phyloP scores from a whole-genome alignment of 2,113 vertebrate genomes.

The Pitta sordida region DNA sequence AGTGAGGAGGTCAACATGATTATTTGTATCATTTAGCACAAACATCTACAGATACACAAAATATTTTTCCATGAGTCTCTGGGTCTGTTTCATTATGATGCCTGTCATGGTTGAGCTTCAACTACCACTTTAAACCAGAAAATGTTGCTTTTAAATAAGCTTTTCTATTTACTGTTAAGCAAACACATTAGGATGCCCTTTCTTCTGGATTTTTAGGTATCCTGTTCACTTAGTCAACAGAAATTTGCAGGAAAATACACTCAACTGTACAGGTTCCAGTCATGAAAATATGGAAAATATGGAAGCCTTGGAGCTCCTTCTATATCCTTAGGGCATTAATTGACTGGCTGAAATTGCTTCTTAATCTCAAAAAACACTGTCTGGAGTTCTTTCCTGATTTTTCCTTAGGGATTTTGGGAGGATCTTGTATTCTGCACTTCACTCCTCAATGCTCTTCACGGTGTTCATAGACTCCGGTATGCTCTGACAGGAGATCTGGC shows the following conservation, averaged over 20 bases:
- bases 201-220: not conserved
- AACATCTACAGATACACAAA: not conserved
- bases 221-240: not conserved
- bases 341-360: not conserved
- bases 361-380: not conserved
- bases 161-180: not conserved
- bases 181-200: not conserved
- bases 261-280: not conserved
- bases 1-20: not conserved
- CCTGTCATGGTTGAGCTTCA: not conserved
- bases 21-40: slow-evolving; percentile 13
- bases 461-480: not conserved
- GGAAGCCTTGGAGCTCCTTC: not conserved
- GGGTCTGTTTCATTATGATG: not conserved
- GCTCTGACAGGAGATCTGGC: not conserved
- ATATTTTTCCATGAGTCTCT: not conserved
- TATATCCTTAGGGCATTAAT: not conserved
- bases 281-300: not conserved
- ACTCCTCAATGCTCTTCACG: not conserved
- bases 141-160: not conserved
- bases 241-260: not conserved
- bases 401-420: not conserved
- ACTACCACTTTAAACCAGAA: not conserved
- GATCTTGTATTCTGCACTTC: not conserved
- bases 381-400: not conserved